These are phyloP conservation scores for Plestiodon gilberti DNA, from an alignment of 2,113 vertebrate species.

Conservation along the genomic window DNA sequence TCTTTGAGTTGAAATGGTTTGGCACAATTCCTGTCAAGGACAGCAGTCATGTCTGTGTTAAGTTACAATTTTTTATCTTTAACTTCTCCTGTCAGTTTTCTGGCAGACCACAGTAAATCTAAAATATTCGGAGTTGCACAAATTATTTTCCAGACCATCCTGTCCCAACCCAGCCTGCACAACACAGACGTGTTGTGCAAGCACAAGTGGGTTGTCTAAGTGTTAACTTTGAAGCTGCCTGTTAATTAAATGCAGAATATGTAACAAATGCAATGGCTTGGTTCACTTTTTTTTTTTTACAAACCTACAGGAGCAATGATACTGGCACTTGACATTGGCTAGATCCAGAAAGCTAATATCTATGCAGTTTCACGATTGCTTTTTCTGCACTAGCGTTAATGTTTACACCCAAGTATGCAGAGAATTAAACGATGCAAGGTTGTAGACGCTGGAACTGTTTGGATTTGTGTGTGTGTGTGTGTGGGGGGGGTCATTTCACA, in stretches of 20 bases:
- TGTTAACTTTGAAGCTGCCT: constrained; percentile 27
- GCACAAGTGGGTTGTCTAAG: not conserved
- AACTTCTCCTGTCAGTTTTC: constrained; percentile 57
- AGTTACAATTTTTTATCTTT: constrained; percentile 66
- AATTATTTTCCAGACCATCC: constrained; percentile 58
- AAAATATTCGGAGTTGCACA: constrained; percentile 53
- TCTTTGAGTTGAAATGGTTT: constrained; percentile 39
- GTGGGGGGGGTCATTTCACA: no score
- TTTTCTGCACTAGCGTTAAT: not conserved
- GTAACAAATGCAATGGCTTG: not conserved
- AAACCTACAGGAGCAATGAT: not conserved
- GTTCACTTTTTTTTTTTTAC: constrained; percentile 31
- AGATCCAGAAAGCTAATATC: not conserved
- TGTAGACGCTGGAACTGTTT: no score
- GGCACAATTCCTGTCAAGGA: constrained; percentile 47
- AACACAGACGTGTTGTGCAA: constrained; percentile 51
- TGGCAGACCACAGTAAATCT: constrained; percentile 59
- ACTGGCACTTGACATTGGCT: not conserved
- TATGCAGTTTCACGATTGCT: not conserved
- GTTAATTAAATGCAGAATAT: constrained; percentile 32
- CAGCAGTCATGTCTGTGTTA: constrained; percentile 42
- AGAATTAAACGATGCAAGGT: not conserved
- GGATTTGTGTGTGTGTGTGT: no score
- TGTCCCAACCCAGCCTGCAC: constrained; percentile 37
- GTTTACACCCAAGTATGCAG: not conserved